Evolutionary conservation across 2,113 vertebrate species (phyloP), one percentile per base, ranked within the genome.

Genomic region (Arvicanthis niloticus): DNA sequence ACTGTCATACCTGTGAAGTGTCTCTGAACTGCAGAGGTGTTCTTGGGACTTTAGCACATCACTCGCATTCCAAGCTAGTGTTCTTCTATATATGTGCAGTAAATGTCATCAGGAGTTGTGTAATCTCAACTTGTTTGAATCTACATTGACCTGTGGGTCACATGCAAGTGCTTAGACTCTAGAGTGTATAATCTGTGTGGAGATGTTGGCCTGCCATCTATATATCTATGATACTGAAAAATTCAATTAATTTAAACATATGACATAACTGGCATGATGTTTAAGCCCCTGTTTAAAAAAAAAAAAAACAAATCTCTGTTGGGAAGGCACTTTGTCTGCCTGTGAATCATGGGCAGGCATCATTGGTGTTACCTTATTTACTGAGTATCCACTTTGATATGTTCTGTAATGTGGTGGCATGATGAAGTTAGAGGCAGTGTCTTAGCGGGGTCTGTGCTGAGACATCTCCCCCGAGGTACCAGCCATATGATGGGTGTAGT

Each of bases 251-350:
- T 91, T 88, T 85, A 88, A 94, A 60, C 45, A 58, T 60, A 17
- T 77, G 45, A 13, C 70, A 72, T 82, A 72, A 77, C 81, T 80
- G 80, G 22, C 13, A n/a, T 78, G 78, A 51, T 96, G 42, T 88
- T 82, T 78, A 73, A 80, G 37, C 7, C 48, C 37, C 85, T 75
- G 31, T 31, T n/a, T n/a, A n/a, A n/a, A n/a, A n/a, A n/a, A n/a
- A n/a, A n/a, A 81, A 82, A 86, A 26, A 75, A 24, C n/a, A n/a
- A n/a, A n/a, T n/a, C 81, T 81, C 31, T 45, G 5, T 56, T 90
- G 26, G 37, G 42, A 82, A 94, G 68, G 21, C 72, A 93, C 81
- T 89, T 96, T 91, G 82, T 96, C 91, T 96, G 65, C 53, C 62
- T 88, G 10, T 86, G n/a, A 29, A 67, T 93, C 67, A 24, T 77